A percentile compares a stretch with the other conserved stretches of the same genome.
Conservation (phyloP, 1,140 invertebrate genomes). For the Drosophila sturtevanti region DNA sequence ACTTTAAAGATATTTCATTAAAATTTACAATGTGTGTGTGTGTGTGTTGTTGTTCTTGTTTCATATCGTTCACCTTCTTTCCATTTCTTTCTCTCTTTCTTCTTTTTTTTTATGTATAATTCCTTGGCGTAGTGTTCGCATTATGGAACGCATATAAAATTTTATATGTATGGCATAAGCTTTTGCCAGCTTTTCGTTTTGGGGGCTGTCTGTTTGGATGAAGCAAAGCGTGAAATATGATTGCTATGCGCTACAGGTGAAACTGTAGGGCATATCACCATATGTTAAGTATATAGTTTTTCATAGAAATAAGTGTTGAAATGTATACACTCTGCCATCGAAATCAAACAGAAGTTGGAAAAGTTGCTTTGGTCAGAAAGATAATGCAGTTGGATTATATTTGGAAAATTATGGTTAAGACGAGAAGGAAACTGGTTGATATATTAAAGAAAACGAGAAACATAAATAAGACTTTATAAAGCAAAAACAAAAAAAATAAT, state of each 20-base stretch:
- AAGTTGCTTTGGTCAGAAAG: no score
- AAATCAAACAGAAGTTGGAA: no score
- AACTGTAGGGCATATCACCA: conserved; percentile 7
- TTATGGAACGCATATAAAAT: conserved; percentile 63
- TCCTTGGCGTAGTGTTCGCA: conserved; percentile 32
- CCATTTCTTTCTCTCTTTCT: conserved; percentile 6
- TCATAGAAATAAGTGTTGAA: neutral
- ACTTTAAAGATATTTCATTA: conserved; percentile 72
- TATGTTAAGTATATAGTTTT: neutral
- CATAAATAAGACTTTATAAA: no score
- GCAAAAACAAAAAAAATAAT: no score
- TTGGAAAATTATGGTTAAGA: no score
- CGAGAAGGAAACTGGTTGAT: no score
- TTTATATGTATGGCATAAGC: conserved; percentile 37
- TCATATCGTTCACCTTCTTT: no score
- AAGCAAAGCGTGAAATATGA: conserved; percentile 78
- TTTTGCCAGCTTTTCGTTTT: conserved; percentile 38
- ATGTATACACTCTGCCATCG: neutral
- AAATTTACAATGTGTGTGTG: conserved; percentile 64
- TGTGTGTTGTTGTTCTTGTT: neutral
- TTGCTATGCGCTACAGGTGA: conserved; percentile 49
- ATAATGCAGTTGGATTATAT: no score
- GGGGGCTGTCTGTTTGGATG: conserved; percentile 51
- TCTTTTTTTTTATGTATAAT: conserved; percentile 28
- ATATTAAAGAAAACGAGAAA: no score